Evolutionary conservation across 1,140 invertebrate species (phyloP).

Genomic region (Drosophila seguyi): DNA sequence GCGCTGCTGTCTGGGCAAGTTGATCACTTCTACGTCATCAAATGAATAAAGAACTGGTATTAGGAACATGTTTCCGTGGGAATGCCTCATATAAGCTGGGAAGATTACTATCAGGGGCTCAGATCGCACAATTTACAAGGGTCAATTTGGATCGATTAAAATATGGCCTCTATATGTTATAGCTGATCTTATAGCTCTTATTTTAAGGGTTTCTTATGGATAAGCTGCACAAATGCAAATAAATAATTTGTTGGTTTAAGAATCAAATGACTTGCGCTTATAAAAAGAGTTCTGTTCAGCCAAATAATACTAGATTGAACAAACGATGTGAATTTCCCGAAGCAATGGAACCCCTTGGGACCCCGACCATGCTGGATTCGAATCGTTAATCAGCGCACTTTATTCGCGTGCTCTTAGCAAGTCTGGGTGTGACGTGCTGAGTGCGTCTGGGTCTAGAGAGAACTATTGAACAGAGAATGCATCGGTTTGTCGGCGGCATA

Average conservation of each 20-base stretch:
- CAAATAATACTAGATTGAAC: not conserved
- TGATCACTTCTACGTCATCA: conserved; percentile 35
- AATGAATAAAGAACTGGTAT: conserved; percentile 41
- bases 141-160: not conserved
- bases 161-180: no score
- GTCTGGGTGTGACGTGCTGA: conserved; percentile 4
- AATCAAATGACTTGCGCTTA: no score
- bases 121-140: no score
- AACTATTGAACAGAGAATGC: conserved; percentile 24
- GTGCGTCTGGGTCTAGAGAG: not conserved
- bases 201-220: not conserved
- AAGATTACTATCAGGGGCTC: conserved; percentile 17
- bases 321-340: not conserved
- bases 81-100: conserved; percentile 41
- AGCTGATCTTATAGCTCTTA: not conserved
- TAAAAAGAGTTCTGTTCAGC: no score
- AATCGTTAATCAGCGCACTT: conserved; percentile 13
- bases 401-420: conserved; percentile 8
- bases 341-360: not conserved
- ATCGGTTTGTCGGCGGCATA: conserved; percentile 15
- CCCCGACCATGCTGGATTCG: not conserved
- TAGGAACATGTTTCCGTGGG: conserved; percentile 20
- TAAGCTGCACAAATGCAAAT: not conserved
- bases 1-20: conserved; percentile 9
- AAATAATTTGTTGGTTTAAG: not conserved